Base-by-base conservation (phyloP, 2,113 vertebrate species). In the Etheostoma spectabile region DNA sequence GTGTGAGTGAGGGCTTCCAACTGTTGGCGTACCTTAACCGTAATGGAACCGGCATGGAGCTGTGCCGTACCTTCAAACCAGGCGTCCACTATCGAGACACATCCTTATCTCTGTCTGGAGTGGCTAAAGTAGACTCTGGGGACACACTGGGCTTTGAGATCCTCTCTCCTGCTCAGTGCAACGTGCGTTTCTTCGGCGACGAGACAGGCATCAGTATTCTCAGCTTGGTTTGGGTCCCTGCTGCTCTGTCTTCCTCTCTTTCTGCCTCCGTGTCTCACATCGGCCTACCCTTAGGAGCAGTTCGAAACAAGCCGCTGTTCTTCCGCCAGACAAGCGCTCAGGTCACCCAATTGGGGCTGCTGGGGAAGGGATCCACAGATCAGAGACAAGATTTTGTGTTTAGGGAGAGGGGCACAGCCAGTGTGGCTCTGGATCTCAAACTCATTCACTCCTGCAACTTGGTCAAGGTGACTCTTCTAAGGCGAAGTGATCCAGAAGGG, bases 71-170 rank as follows among this genome's bases (percentile, higher is more conserved):
- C 3, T 96, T 96, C 91, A 96, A 96, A 82, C 89, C 96, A 13
- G 96, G 96, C 0, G 96, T 97, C 63, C 97, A 96, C 94, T 98
- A 97, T 84, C 93, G 95, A 70, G 96, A 97, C 86, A 96, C 95
- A 0, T 97, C 97, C 0, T 92, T 97, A 84, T 96, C 96, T 33
- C 64, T 96, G 69, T 96, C 96, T 1, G 95, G 95, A 5, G 94
- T 94, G 3, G 70, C 93, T 2, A 80, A 79, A 35, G 95, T 96
- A 14, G 86, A 56, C 35, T 93, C 94, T 14, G 96, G 96, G 56
- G 96, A 97, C 86, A 89, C 94, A 3, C 88, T 96, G 52, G 96
- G 82, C 83, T 96, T 96, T 84, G 96, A 97, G 90, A 96, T 97
- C 86, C 93, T 96, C 30, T 96, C 95, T 48, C 95, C 95, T 3